Conservation (phyloP, 2,797 vertebrate genomes). For the Paedocypris micromegethes region DNA sequence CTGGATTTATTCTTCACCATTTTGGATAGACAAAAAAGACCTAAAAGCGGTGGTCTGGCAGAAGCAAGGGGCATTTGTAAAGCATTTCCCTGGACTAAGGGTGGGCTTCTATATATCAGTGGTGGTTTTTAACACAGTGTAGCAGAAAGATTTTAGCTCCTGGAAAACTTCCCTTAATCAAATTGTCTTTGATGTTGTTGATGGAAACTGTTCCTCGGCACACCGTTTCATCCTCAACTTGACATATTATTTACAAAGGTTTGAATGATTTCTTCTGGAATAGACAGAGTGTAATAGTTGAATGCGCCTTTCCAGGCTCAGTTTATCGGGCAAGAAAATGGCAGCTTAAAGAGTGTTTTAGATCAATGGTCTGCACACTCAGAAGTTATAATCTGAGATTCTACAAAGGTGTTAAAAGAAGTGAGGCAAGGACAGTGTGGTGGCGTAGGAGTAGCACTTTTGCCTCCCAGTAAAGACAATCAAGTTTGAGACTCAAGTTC, state of each 20-base stretch:
- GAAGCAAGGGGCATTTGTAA: constrained; percentile 46
- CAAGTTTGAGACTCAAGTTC: too few species aligned
- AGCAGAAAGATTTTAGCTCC: constrained; percentile 31
- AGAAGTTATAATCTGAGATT: too few species aligned
- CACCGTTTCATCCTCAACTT: constrained; percentile 19
- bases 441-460: too few species aligned
- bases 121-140: constrained; percentile 39
- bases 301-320: not conserved
- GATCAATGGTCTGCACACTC: too few species aligned
- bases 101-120: constrained; percentile 44
- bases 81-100: constrained; percentile 47
- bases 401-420: too few species aligned
- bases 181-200: constrained; percentile 24
- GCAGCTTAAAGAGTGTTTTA: not conserved
- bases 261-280: constrained; percentile 10
- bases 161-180: constrained; percentile 32
- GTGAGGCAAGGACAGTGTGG: too few species aligned
- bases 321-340: constrained; percentile 5
- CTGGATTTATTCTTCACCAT: constrained; percentile 29
- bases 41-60: constrained; percentile 47
- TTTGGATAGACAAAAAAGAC: constrained; percentile 39
- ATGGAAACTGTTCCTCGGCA: constrained; percentile 14
- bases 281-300: constrained; percentile 5
- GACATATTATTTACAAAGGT: constrained; percentile 15
- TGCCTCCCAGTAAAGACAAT: too few species aligned